Conservation (phyloP, 2,113 vertebrate species). For the Panthera uncia region DNA sequence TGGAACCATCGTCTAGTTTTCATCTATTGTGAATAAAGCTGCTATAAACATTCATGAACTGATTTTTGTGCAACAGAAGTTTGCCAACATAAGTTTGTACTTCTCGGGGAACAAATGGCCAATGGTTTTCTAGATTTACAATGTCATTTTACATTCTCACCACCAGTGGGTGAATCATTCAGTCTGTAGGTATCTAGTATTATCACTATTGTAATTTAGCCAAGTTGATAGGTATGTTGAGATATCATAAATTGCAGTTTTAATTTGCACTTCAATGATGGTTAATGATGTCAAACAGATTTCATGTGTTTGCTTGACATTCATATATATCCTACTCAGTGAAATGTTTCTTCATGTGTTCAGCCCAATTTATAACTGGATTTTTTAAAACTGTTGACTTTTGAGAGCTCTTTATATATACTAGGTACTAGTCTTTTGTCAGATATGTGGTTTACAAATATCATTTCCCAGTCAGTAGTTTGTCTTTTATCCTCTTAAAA, state of each 20-base stretch:
- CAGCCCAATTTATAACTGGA: neutral
- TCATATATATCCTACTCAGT: neutral
- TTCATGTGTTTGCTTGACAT: neutral
- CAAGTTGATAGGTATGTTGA: neutral
- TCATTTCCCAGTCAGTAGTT: neutral
- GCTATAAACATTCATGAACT: neutral
- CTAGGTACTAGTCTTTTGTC: neutral
- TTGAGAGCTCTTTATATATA: neutral
- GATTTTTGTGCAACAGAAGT: neutral
- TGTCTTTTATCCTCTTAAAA: neutral
- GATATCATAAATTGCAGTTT: neutral
- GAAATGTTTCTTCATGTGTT: neutral
- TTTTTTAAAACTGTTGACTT: neutral
- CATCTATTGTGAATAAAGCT: neutral
- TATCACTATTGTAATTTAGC: neutral
- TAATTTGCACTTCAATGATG: neutral
- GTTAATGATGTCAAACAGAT: neutral
- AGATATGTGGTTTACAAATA: neutral
- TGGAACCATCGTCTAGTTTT: neutral
- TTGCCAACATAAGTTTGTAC: neutral
- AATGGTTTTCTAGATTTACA: neutral
- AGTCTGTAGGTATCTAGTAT: neutral
- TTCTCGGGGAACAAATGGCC: neutral
- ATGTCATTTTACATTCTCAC: neutral
- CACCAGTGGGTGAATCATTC: neutral